phyloP scores from a whole-genome alignment of 1,140 invertebrate genomes.

The Octopus sinensis region DNA sequence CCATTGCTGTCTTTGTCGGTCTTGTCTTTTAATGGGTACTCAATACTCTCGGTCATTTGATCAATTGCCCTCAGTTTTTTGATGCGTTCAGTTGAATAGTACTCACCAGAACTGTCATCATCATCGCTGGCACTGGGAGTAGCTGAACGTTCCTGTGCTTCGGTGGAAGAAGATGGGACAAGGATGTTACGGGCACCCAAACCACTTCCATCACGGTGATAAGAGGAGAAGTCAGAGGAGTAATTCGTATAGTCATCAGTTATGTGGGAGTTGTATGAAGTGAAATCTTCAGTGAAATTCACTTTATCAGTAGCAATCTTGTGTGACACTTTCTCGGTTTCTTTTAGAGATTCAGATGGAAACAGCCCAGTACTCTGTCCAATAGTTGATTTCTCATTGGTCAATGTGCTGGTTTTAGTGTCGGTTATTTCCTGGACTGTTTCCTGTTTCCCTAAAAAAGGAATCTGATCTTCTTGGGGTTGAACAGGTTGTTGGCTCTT shows the following conservation, averaged over 20 bases:
- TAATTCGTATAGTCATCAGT: not conserved
- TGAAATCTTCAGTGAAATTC: not conserved
- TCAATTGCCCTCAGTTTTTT: not conserved
- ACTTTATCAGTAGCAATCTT: not conserved
- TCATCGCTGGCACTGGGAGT: slow-evolving; percentile 30
- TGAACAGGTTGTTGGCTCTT: too few relatives aligned
- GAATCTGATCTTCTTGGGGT: not conserved
- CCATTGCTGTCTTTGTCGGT: not conserved
- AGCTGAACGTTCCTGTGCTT: slow-evolving; percentile 33
- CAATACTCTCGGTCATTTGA: slow-evolving; percentile 7
- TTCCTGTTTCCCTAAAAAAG: slow-evolving; percentile 12
- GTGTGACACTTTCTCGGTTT: not conserved
- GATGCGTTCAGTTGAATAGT: slow-evolving; percentile 23
- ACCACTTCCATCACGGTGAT: not conserved
- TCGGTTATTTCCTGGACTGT: not conserved
- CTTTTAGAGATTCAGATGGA: slow-evolving; percentile 1
- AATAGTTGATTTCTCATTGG: not conserved
- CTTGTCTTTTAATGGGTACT: slow-evolving; percentile 2
- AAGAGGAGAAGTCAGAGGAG: slow-evolving; percentile 1
- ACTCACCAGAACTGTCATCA: slow-evolving; percentile 24
- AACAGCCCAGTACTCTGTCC: not conserved
- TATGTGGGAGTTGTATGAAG: too few relatives aligned
- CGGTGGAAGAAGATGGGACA: slow-evolving; percentile 34
- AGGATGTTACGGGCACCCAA: slow-evolving; percentile 8
- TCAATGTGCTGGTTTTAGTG: not conserved